Evolutionary conservation across 2,113 vertebrate genomes (phyloP).

Genomic region (Tor tambroides): DNA sequence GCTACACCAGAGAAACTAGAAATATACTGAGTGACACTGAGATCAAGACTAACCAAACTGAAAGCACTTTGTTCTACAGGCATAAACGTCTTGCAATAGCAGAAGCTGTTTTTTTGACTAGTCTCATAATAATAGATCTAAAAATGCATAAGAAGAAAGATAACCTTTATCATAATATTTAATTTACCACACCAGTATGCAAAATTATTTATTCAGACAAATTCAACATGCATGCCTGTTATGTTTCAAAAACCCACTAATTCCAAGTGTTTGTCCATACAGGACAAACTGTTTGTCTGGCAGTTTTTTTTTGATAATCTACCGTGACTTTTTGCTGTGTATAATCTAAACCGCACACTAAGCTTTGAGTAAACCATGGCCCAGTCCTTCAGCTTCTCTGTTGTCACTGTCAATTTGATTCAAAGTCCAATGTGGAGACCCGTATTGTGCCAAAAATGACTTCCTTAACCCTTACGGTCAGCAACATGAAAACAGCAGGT

Average conservation of each 20-base stretch:
- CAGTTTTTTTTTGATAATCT: constrained; percentile 12
- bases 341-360: constrained; percentile 33
- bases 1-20: background rate
- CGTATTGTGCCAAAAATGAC: constrained; percentile 34
- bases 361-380: constrained; percentile 33
- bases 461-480: constrained; percentile 50
- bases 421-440: constrained; percentile 13
- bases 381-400: constrained; percentile 7
- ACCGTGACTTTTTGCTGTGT: constrained; percentile 4
- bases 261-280: constrained; percentile 24
- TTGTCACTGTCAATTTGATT: constrained; percentile 37
- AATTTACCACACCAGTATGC: background rate
- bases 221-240: background rate
- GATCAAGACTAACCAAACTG: background rate
- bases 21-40: background rate
- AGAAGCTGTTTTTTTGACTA: too few species aligned
- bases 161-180: background rate
- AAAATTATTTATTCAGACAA: background rate
- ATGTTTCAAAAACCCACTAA: background rate
- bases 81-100: background rate
- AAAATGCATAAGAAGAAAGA: background rate
- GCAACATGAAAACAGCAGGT: constrained; percentile 23
- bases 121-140: constrained; percentile 13
- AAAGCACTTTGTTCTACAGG: constrained; percentile 2
- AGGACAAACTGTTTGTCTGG: constrained; percentile 1